Conservation (phyloP, 2,113 vertebrate genomes). For the Cyanoderma ruficeps region DNA sequence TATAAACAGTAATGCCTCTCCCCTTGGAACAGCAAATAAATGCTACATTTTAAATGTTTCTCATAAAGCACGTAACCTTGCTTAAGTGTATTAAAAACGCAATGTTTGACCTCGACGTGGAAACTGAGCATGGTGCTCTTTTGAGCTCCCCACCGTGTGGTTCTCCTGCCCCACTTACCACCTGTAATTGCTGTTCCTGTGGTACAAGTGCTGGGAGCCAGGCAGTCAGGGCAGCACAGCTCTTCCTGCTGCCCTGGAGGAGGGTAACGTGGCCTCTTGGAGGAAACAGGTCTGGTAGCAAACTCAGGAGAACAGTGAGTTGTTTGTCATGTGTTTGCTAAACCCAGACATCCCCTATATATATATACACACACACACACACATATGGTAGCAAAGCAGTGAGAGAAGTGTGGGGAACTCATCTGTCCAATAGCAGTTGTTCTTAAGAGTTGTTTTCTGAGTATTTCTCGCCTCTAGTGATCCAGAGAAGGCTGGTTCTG, state of each 20-base stretch:
- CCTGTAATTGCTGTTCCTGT: not conserved
- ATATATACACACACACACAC: rapidly evolving
- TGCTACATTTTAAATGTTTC: not conserved
- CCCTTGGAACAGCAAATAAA: not conserved
- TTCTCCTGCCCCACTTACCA: not conserved
- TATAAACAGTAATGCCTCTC: not conserved
- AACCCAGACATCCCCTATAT: not conserved
- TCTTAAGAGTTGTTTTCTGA: not conserved
- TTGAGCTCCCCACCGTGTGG: not conserved
- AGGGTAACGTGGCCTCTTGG: not conserved
- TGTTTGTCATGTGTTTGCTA: not conserved
- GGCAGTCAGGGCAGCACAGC: not conserved
- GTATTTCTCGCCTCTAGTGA: not conserved
- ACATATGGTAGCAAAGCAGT: not conserved
- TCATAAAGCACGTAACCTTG: not conserved
- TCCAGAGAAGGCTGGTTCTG: not conserved
- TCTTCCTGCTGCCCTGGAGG: not conserved
- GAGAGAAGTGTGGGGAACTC: not conserved
- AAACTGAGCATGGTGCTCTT: not conserved
- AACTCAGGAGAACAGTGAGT: not conserved
- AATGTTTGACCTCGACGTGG: not conserved
- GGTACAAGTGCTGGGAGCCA: not conserved
- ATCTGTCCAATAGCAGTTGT: rapidly evolving
- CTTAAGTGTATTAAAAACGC: not conserved
- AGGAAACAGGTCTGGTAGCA: not conserved